A percentile compares a stretch with the other conserved stretches of the same genome.
Conservation (phyloP, 2,888 invertebrate genomes). For the Drosophila macrothrix region DNA sequence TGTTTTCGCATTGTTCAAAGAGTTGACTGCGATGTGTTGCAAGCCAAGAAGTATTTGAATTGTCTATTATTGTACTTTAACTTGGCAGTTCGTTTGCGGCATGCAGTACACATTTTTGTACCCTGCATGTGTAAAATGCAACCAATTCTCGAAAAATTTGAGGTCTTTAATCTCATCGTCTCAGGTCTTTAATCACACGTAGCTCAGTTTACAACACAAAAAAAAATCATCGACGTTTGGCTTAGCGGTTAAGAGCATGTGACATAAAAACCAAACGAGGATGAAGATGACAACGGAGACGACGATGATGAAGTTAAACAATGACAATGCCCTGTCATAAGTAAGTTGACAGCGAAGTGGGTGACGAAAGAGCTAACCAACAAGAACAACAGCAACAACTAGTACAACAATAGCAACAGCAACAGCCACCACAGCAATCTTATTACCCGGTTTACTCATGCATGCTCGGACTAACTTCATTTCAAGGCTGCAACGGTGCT, state of each 20-base stretch:
- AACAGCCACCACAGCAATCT: slow-evolving; percentile 5
- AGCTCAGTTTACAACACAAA: slow-evolving; percentile 18
- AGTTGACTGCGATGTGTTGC: slow-evolving; percentile 26
- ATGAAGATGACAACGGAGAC: slow-evolving; percentile 4
- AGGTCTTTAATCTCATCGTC: slow-evolving; percentile 11
- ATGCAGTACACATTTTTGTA: background rate
- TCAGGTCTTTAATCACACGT: slow-evolving; percentile 12
- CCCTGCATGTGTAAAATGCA: background rate
- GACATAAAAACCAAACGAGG: slow-evolving; percentile 31
- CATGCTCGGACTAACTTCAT: slow-evolving; percentile 32
- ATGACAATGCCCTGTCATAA: slow-evolving; percentile 47
- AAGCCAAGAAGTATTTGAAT: slow-evolving; percentile 2
- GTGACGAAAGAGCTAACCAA: slow-evolving; percentile 9
- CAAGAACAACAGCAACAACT: background rate
- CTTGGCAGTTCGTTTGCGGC: background rate
- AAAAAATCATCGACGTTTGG: slow-evolving; percentile 34
- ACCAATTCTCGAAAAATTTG: background rate
- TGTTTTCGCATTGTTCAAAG: slow-evolving; percentile 25
- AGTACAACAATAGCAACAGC: slow-evolving; percentile 8
- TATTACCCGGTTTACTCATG: slow-evolving; percentile 33
- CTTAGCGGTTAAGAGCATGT: slow-evolving; percentile 52
- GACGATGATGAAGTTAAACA: slow-evolving; percentile 30
- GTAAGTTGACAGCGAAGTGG: slow-evolving; percentile 35
- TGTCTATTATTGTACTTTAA: slow-evolving; percentile 24
- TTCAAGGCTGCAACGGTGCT: slow-evolving; percentile 16